Percentiles rank a stretch among this genome's conserved stretches.
Conservation (phyloP, 1,140 invertebrate genomes). For the Aradophagus sp. region DNA sequence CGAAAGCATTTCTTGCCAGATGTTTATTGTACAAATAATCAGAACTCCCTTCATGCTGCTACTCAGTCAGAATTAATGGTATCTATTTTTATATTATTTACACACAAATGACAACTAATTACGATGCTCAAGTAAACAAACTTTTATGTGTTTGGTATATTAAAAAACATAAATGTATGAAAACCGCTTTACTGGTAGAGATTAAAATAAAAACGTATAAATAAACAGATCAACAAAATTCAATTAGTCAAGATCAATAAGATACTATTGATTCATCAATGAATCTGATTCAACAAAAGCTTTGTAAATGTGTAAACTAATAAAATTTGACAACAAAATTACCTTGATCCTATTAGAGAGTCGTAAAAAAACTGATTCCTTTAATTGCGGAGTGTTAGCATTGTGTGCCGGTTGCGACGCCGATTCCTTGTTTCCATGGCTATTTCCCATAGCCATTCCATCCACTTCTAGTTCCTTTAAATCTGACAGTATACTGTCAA, state of each 20-base stretch:
- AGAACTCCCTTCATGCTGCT: no score
- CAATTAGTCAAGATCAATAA: no score
- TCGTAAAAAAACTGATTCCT: slow-evolving; percentile 96
- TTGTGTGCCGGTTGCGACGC: slow-evolving; percentile 60
- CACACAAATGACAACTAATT: no score
- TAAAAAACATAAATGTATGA: no score
- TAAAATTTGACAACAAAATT: not conserved
- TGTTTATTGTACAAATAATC: slow-evolving; percentile 17
- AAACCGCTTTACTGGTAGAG: no score
- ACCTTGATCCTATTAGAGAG: slow-evolving; percentile 97
- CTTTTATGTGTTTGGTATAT: no score
- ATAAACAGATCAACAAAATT: no score
- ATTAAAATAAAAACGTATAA: no score
- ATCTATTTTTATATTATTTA: no score
- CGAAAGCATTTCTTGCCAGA: slow-evolving; percentile 45
- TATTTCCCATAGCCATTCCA: slow-evolving; percentile 52
- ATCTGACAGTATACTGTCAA: slow-evolving; percentile 75
- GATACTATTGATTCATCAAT: not conserved
- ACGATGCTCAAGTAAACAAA: no score
- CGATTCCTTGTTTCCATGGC: slow-evolving; percentile 51
- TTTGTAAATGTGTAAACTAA: not conserved
- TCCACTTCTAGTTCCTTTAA: slow-evolving; percentile 72
- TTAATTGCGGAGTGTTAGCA: slow-evolving; percentile 76
- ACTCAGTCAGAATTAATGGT: no score
- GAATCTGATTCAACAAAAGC: not conserved